A percentile compares a stretch with the other conserved stretches of the same genome.
Evolutionary conservation across 1,140 invertebrate genomes (phyloP).

Genomic region (Tigriopus japonicus): DNA sequence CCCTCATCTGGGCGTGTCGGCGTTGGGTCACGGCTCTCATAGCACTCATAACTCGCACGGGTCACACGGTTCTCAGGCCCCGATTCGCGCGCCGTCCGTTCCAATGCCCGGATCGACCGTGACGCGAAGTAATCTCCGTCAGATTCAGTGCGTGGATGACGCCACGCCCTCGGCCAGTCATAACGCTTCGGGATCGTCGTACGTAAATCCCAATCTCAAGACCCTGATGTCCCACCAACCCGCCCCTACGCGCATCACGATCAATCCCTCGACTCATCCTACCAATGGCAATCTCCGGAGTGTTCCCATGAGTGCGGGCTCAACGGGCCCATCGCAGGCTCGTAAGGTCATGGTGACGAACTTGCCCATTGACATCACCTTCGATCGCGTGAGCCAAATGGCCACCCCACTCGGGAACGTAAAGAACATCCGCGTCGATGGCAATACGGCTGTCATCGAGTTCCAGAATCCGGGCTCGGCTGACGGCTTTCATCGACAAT

Average conservation of each 20-base stretch:
- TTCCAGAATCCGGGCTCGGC: neutral
- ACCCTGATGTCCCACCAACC: neutral
- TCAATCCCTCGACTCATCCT: neutral
- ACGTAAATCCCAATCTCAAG: neutral
- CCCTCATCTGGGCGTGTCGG: neutral
- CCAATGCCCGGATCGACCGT: too few species aligned
- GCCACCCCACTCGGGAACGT: neutral
- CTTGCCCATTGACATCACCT: neutral
- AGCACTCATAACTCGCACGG: neutral
- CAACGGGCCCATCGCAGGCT: neutral
- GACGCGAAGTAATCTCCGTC: neutral
- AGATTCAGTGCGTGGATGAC: neutral
- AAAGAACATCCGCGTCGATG: neutral
- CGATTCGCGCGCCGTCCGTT: neutral
- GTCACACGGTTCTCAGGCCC: neutral
- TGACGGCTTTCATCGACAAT: neutral
- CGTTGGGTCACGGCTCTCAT: neutral
- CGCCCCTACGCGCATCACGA: neutral
- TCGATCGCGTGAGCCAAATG: neutral
- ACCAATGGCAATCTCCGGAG: neutral
- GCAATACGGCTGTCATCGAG: neutral
- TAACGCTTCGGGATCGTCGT: neutral
- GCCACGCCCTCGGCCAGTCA: neutral
- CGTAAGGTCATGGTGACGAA: neutral
- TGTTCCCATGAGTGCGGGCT: neutral